Percentiles rank a stretch among this genome's conserved stretches.
These are phyloP conservation scores for Tragelaphus eurycerus DNA, from an alignment of 2,797 vertebrate species.

Conservation along the genomic window DNA sequence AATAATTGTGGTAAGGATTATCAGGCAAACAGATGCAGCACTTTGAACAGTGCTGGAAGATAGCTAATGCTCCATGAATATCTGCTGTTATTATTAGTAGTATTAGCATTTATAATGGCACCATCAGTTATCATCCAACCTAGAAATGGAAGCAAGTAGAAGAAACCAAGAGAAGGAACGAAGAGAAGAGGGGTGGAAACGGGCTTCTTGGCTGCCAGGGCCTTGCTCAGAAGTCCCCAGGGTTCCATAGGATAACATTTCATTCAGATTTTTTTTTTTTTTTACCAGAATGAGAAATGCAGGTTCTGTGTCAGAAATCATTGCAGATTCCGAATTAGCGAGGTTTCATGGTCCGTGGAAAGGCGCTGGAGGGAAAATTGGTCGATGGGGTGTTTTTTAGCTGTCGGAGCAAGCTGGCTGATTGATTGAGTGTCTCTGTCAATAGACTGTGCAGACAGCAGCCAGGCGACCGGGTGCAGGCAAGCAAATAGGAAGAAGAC, in stretches of 20 bases:
- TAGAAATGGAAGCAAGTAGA: neutral
- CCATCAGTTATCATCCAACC: neutral
- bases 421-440: constrained; percentile 66
- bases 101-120: neutral
- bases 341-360: constrained; percentile 54
- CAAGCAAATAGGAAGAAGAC: neutral
- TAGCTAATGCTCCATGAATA: accelerated
- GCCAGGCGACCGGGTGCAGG: neutral
- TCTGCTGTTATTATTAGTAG: neutral
- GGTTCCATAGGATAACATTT: neutral
- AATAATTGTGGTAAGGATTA: neutral
- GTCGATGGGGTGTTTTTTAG: constrained; percentile 65
- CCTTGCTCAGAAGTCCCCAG: neutral
- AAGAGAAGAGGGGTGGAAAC: neutral
- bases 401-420: constrained; percentile 59
- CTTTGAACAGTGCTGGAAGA: accelerated
- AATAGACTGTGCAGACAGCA: constrained; percentile 53
- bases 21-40: neutral
- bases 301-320: constrained; percentile 68
- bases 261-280: constrained; percentile 12
- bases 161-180: neutral
- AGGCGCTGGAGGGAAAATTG: constrained; percentile 65
- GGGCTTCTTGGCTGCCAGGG: neutral
- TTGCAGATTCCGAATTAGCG: constrained; percentile 73
- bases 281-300: constrained; percentile 54